Evolutionary conservation across 1,140 invertebrate genomes (phyloP), one percentile per base, ranked within the genome.

Genomic region (Zophobas atratus): DNA sequence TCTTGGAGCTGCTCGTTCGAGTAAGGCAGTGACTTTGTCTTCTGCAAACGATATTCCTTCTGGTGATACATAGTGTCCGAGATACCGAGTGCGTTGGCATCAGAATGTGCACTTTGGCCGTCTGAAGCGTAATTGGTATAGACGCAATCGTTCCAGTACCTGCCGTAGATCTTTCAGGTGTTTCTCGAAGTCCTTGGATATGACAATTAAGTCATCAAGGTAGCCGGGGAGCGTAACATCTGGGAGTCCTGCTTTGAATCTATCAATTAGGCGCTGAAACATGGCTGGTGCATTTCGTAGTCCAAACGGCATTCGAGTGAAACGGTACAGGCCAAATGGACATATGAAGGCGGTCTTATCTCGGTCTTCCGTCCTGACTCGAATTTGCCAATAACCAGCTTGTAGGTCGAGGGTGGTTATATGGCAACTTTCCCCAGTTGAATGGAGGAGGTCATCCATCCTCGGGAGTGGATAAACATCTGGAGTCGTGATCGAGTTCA

Each of bases 341-440:
- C 83, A 86, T 0, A 72, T 72, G 70, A 89, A 89, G 1, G 86
- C 87, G 0, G 89, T 89, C 80, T 88, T 88, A 0, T 84, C 71
- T 20, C 79, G 81, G 76, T 86, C 83, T 6, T 70, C 70, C 55
- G 78, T 67, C 1, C 84, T 79, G 1, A 89, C 63, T 51, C 36
- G 57, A n/a, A 90, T 82, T 81, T 91, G 88, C 82, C 86, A 87
- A 79, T 86, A 90, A 0, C 89, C 89, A 20, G 81, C 83, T 0
- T 81, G 76, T 8, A 89, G 76, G 82, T 90, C 89, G 3, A 90
- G 46, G 0, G 85, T 84, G 1, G 83, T 83, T 77, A 90, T 73
- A 35, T 8, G 55, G 3, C n/a, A 8, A 6, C 48, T 32, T 8
- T 63, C 35, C 34, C n/a, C 41, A 35, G 75, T 20, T 2, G 48